Conservation (phyloP, 2,888 invertebrate genomes). For the Drosophila merina region DNA sequence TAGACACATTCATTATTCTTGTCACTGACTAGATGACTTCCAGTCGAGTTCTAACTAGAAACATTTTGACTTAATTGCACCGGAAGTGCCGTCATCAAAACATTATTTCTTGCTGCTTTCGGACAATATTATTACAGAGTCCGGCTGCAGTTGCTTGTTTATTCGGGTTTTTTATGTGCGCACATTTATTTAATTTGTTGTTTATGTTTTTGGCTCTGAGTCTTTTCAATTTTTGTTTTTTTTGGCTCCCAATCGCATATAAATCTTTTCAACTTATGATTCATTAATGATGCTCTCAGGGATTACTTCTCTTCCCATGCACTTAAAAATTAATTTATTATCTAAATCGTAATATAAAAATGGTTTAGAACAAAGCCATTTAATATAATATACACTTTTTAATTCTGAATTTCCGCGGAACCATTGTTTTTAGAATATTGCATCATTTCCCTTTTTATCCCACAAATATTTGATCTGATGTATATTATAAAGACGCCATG, state of each 20-base stretch:
- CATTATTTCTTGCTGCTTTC: slow-evolving; percentile 37
- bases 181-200: slow-evolving; percentile 56
- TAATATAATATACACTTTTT: background rate
- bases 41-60: slow-evolving; percentile 45
- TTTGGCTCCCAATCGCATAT: slow-evolving; percentile 32
- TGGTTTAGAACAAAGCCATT: background rate
- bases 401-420: background rate
- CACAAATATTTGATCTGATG: too few species aligned
- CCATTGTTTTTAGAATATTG: background rate
- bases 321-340: background rate
- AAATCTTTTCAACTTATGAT: slow-evolving; percentile 31
- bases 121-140: slow-evolving; percentile 31
- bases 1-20: slow-evolving; percentile 28
- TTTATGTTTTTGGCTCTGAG: slow-evolving; percentile 42
- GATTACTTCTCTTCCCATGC: slow-evolving; percentile 2
- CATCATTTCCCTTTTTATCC: background rate
- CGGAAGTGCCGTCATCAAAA: slow-evolving; percentile 71
- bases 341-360: background rate
- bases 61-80: slow-evolving; percentile 65
- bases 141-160: slow-evolving; percentile 28
- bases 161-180: slow-evolving; percentile 33
- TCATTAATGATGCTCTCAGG: slow-evolving; percentile 7
- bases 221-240: slow-evolving; percentile 5
- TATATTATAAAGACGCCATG: background rate
- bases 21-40: slow-evolving; percentile 32